Evolutionary conservation across 2,113 vertebrate species (phyloP), one percentile per base, ranked within the genome.

Genomic region (Dipodomys stephensi): DNA sequence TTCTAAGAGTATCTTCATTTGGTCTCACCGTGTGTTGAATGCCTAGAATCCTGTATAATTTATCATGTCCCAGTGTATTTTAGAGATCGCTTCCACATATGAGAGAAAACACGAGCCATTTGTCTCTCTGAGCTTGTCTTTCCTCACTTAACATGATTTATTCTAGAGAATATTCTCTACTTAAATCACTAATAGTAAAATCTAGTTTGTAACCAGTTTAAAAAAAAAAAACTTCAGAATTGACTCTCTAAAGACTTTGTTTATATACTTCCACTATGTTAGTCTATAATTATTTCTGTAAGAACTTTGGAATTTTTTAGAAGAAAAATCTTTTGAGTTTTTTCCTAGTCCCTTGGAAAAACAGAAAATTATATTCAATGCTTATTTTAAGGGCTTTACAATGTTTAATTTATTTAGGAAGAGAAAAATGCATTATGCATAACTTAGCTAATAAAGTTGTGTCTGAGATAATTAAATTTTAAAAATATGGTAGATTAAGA

Each of bases 341-440:
- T 12, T 6, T 93, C 39, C 2, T 23, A 94, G 44, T 77, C 19
- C 44, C 44, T 81, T 83, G 53, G n/a, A 79, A 77, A 89, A 90
- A 74, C 9, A 91, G n/a, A 82, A 88, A 76, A 83, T 94, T 92
- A 77, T 91, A 77, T 90, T 28, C 16, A 64, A 46, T 87, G 71
- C 62, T 96, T 96, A 92, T 90, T 95, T 95, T 93, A 94, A 83
- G 35, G 6, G 30, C 67, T 88, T 96, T 93, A 88, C 4, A 86
- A 81, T 90, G 53, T 60, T 95, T 94, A 91, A 92, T 94, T 91
- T 92, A 94, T 90, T 95, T 93, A 87, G 79, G n/a, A 93, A 57
- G 74, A 95, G 96, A 94, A 94, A 95, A 95, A 87, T 97, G 88
- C 65, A 86, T 97, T 94, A 94, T 92, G 78, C 90, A 96, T 95